phyloP scores from a whole-genome alignment of 2,113 vertebrate species.

The Anguilla japonica region DNA sequence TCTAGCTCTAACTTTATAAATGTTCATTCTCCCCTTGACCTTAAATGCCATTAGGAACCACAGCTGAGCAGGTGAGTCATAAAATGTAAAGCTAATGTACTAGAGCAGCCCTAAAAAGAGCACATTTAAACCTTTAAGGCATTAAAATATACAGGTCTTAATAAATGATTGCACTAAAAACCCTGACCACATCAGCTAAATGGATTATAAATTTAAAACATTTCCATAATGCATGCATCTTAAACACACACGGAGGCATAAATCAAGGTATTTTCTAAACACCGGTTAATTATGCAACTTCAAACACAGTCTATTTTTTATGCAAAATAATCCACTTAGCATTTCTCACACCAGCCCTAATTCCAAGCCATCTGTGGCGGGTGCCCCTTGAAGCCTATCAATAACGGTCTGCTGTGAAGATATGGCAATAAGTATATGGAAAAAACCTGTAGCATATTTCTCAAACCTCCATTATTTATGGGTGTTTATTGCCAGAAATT shows the following conservation, averaged over 20 bases:
- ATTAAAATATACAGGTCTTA: constrained; percentile 91
- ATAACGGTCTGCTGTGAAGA: constrained; percentile 81
- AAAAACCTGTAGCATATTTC: constrained; percentile 79
- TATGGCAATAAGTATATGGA: constrained; percentile 80
- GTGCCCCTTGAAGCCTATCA: constrained; percentile 85
- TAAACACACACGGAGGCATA: constrained; percentile 88
- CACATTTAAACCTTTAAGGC: constrained; percentile 79
- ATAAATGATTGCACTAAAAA: constrained; percentile 97
- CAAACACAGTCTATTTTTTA: constrained; percentile 92
- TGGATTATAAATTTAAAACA: constrained; percentile 98
- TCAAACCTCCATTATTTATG: constrained; percentile 88
- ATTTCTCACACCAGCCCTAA: constrained; percentile 76
- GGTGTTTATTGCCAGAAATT: constrained; percentile 98
- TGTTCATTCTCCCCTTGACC: constrained; percentile 83
- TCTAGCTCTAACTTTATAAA: constrained; percentile 79
- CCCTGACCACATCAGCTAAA: constrained; percentile 97
- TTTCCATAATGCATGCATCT: constrained; percentile 98
- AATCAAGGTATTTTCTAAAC: constrained; percentile 99
- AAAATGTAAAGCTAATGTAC: constrained; percentile 85
- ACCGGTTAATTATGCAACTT: constrained; percentile 96
- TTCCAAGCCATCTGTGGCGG: constrained; percentile 69
- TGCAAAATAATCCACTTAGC: constrained; percentile 99
- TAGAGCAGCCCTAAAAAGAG: constrained; percentile 78
- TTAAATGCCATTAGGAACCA: constrained; percentile 61
- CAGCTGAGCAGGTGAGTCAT: constrained; percentile 74